Conservation (phyloP, 2,113 vertebrate species). For the Zosterops borbonicus region DNA sequence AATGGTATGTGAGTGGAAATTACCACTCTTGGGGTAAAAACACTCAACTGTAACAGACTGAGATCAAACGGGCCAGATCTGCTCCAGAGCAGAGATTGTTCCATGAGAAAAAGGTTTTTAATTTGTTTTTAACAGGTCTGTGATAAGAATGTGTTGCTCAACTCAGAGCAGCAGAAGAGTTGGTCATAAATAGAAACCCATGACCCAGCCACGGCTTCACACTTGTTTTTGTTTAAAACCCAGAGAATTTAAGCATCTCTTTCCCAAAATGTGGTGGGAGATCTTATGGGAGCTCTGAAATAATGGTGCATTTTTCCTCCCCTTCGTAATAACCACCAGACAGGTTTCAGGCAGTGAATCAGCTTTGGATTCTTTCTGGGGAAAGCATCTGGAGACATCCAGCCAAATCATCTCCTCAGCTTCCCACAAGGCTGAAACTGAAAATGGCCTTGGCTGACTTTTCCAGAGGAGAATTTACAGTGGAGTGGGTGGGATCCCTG, state of each 20-base stretch:
- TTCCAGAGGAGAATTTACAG: not conserved
- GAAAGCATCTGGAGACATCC: not conserved
- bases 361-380: not conserved
- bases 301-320: conserved; percentile 9
- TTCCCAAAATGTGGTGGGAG: not conserved
- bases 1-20: conserved; percentile 28
- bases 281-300: conserved; percentile 13
- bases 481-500: not conserved
- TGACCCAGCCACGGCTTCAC: not conserved
- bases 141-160: not conserved
- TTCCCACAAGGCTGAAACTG: not conserved
- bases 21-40: conserved; percentile 35
- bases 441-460: not conserved
- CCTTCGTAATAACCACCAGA: conserved; percentile 30
- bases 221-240: not conserved
- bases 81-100: not conserved
- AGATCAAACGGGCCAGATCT: not conserved
- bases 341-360: conserved; percentile 13
- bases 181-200: not conserved
- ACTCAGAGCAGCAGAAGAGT: not conserved
- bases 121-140: not conserved
- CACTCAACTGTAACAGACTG: not conserved
- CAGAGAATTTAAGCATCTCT: not conserved
- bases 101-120: not conserved
- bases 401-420: not conserved